phyloP scores from a whole-genome alignment of 2,888 invertebrate species.

The Dione vanillae region DNA sequence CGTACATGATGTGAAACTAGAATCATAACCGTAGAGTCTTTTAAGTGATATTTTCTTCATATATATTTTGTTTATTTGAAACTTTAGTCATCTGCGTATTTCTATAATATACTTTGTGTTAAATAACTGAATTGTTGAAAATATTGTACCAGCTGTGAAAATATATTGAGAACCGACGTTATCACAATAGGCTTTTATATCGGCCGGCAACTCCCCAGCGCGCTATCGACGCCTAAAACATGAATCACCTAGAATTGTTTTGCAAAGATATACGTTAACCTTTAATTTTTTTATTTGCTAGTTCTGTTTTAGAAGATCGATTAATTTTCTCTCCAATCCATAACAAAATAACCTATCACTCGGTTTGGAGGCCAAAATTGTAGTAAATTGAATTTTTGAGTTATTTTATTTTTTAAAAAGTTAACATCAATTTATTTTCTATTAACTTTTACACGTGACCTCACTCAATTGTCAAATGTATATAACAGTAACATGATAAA shows the following conservation, averaged over 20 bases:
- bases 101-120: background rate
- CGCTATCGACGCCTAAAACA: conserved; percentile 45
- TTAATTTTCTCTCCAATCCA: background rate
- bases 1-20: too few relatives aligned
- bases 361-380: too few relatives aligned
- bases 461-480: too few relatives aligned
- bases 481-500: too few relatives aligned
- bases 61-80: too few relatives aligned
- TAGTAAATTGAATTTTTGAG: too few relatives aligned
- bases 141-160: background rate
- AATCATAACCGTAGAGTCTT: too few relatives aligned
- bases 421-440: background rate
- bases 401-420: too few relatives aligned
- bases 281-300: conserved; percentile 28
- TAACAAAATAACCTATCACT: background rate
- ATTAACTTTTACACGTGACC: background rate
- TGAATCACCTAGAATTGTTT: conserved; percentile 47
- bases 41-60: too few relatives aligned
- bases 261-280: conserved; percentile 27
- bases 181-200: conserved; percentile 35
- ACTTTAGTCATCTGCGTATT: too few relatives aligned
- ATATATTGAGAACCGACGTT: conserved; percentile 24
- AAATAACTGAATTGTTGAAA: background rate
- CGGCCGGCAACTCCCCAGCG: conserved; percentile 41
- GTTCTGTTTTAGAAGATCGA: conserved; percentile 12